These are phyloP conservation scores for Cydia fagiglandana DNA, from an alignment of 1,140 invertebrate genomes.

Conservation along the genomic window DNA sequence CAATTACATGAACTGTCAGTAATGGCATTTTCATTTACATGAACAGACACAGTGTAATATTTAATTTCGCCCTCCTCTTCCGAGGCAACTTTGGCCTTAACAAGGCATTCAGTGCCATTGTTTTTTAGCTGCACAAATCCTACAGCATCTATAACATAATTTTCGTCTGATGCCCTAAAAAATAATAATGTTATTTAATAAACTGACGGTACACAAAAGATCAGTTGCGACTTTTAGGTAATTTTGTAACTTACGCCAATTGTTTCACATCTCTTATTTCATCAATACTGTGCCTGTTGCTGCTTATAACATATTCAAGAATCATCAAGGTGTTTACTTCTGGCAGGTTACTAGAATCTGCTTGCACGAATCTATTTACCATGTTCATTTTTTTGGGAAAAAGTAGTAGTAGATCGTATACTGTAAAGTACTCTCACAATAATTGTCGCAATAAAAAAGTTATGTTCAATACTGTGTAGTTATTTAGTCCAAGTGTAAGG, in stretches of 20 bases:
- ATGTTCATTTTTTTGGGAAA: not conserved
- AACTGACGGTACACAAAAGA: not conserved
- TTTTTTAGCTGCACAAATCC: not conserved
- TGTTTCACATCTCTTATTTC: not conserved
- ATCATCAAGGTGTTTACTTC: not conserved
- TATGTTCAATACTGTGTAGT: too few relatives aligned
- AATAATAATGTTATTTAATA: not conserved
- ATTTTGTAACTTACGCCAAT: not conserved
- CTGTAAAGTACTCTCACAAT: not conserved
- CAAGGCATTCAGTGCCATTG: not conserved
- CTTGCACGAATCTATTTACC: not conserved
- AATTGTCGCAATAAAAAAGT: too few relatives aligned
- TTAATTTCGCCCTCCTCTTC: not conserved
- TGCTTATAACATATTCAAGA: not conserved
- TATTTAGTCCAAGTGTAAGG: too few relatives aligned
- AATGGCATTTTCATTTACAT: not conserved
- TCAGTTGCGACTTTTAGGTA: too few relatives aligned
- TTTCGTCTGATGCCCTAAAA: not conserved
- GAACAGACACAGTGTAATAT: not conserved
- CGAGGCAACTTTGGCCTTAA: conserved; percentile 2
- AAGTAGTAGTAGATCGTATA: not conserved
- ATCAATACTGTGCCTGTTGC: conserved; percentile 1
- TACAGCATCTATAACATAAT: conserved; percentile 4
- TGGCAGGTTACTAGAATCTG: not conserved
- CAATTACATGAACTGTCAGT: not conserved